A percentile compares a stretch with the other conserved stretches of the same genome.
These are phyloP conservation scores for Thunnus thynnus DNA, from an alignment of 2,113 vertebrate genomes.

Conservation along the genomic window DNA sequence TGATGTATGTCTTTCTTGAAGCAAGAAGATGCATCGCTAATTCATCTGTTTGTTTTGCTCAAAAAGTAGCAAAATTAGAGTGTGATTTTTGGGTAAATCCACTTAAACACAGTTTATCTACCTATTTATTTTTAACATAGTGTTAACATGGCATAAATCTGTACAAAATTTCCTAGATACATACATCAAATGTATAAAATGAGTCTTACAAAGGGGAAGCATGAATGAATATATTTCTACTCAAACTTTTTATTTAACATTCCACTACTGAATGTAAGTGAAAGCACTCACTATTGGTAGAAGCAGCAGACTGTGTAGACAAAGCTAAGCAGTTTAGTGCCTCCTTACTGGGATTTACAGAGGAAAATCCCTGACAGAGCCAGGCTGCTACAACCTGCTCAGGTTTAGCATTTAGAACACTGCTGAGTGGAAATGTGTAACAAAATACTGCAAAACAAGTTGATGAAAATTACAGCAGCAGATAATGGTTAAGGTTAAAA, in stretches of 20 bases:
- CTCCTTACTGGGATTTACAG: constrained; percentile 54
- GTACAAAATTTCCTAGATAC: background rate
- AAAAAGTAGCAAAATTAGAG: background rate
- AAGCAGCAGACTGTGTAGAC: constrained; percentile 6
- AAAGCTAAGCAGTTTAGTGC: constrained; percentile 60
- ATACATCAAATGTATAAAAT: background rate
- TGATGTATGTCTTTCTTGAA: too few species aligned
- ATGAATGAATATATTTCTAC: background rate
- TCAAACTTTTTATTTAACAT: background rate
- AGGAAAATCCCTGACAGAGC: constrained; percentile 58
- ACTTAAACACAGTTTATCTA: too few species aligned
- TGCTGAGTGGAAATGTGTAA: background rate
- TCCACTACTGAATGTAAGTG: background rate
- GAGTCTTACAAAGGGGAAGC: background rate
- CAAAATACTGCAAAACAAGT: background rate
- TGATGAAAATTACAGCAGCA: background rate
- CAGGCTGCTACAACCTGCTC: constrained; percentile 10
- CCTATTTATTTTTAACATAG: too few species aligned
- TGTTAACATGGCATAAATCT: too few species aligned
- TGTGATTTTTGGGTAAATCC: too few species aligned
- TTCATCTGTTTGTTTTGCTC: background rate
- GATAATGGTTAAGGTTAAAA: background rate
- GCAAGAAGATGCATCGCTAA: background rate
- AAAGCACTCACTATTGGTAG: constrained; percentile 4
- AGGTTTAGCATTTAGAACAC: background rate